These are phyloP conservation scores for Ophion ventricosus DNA, from an alignment of 2,888 invertebrate genomes.

Conservation along the genomic window DNA sequence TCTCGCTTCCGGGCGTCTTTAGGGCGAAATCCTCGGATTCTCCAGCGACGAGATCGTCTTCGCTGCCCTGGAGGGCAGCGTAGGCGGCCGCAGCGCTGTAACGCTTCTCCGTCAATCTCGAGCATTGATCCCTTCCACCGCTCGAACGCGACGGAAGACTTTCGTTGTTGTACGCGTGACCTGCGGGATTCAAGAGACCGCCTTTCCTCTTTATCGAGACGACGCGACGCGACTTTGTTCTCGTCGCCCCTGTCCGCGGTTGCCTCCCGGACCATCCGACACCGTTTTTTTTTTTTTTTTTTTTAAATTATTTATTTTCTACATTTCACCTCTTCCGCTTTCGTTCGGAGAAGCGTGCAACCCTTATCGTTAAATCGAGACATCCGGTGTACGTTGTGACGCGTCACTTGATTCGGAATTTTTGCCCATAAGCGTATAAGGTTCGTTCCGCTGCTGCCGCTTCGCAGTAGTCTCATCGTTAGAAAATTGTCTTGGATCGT, in stretches of 20 bases:
- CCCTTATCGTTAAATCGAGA: too few relatives aligned
- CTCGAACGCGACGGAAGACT: conserved; percentile 75
- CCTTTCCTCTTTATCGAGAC: neutral
- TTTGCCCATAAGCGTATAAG: too few relatives aligned
- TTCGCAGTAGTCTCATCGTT: too few relatives aligned
- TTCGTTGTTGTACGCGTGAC: conserved; percentile 75
- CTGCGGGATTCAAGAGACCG: conserved; percentile 68
- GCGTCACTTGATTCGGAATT: too few relatives aligned
- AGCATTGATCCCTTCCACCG: conserved; percentile 73
- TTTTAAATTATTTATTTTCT: too few relatives aligned
- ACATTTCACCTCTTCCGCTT: too few relatives aligned
- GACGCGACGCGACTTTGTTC: neutral
- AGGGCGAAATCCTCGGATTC: conserved; percentile 77
- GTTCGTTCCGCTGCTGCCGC: too few relatives aligned
- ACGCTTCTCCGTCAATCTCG: conserved; percentile 77
- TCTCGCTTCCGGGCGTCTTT: conserved; percentile 82
- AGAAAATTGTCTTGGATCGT: too few relatives aligned
- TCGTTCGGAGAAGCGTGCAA: too few relatives aligned
- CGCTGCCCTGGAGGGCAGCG: conserved; percentile 81
- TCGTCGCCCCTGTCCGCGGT: neutral
- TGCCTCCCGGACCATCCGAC: neutral
- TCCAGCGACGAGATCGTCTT: conserved; percentile 81
- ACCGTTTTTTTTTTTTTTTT: too few relatives aligned
- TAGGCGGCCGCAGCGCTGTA: conserved; percentile 81
- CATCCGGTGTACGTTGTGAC: too few relatives aligned